These are phyloP conservation scores for Lampropteryx suffumata DNA, from an alignment of 2,888 invertebrate species.

Conservation along the genomic window DNA sequence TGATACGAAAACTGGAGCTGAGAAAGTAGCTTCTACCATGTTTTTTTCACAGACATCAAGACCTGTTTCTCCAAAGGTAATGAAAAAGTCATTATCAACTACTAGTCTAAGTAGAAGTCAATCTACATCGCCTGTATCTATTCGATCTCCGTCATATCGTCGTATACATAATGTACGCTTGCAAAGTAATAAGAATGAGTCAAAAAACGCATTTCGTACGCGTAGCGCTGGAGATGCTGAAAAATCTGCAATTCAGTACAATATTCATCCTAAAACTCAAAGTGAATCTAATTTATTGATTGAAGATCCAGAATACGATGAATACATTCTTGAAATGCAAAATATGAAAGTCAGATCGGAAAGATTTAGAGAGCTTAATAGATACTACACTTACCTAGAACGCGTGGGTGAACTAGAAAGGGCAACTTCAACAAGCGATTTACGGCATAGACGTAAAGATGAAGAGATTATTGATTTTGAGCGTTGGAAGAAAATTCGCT, in stretches of 20 bases:
- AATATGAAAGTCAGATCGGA: slow-evolving; percentile 88
- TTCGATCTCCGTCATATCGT: slow-evolving; percentile 86
- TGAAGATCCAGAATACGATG: slow-evolving; percentile 85
- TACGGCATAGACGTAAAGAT: slow-evolving; percentile 88
- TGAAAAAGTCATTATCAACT: slow-evolving; percentile 40
- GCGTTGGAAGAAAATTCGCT: slow-evolving; percentile 91
- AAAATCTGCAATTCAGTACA: slow-evolving; percentile 43
- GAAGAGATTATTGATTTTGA: slow-evolving; percentile 94
- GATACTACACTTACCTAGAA: slow-evolving; percentile 93
- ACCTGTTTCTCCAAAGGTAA: slow-evolving; percentile 67
- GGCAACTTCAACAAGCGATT: slow-evolving; percentile 86
- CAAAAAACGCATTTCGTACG: slow-evolving; percentile 80
- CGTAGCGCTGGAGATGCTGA: slow-evolving; percentile 87
- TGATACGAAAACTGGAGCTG: slow-evolving; percentile 37
- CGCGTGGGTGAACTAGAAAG: slow-evolving; percentile 92
- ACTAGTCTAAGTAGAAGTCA: slow-evolving; percentile 62
- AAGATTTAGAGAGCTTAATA: slow-evolving; percentile 91
- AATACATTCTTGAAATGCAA: slow-evolving; percentile 85
- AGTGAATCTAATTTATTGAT: slow-evolving; percentile 64
- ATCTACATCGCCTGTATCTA: slow-evolving; percentile 81
- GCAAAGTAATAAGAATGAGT: slow-evolving; percentile 61
- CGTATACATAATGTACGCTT: slow-evolving; percentile 82
- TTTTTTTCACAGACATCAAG: slow-evolving; percentile 71
- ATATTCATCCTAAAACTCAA: slow-evolving; percentile 50
- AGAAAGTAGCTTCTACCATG: slow-evolving; percentile 54